phyloP scores from a whole-genome alignment of 2,888 invertebrate species.

The Platycheirus albimanus region DNA sequence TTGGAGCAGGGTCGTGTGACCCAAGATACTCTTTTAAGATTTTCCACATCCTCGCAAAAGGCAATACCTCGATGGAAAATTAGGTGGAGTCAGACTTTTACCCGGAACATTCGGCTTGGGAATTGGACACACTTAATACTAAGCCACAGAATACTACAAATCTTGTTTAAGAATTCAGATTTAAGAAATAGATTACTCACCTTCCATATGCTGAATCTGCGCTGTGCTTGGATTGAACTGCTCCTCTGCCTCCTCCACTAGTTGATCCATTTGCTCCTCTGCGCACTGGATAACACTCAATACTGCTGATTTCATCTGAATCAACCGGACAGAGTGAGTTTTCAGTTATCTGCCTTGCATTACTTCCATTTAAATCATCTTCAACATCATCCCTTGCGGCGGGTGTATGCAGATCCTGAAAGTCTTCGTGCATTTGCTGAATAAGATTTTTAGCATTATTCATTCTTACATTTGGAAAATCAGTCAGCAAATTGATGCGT shows the following conservation, averaged over 20 bases:
- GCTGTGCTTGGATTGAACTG: slow-evolving; percentile 80
- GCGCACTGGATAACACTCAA: slow-evolving; percentile 80
- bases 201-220: slow-evolving; percentile 94
- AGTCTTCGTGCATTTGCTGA: slow-evolving; percentile 79
- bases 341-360: slow-evolving; percentile 41
- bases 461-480: slow-evolving; percentile 79
- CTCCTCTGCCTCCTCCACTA: slow-evolving; percentile 65
- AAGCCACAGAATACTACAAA: too few species aligned
- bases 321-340: slow-evolving; percentile 76
- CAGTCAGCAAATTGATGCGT: slow-evolving; percentile 59
- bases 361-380: slow-evolving; percentile 50
- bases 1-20: too few species aligned
- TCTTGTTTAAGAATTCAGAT: background rate
- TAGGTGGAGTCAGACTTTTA: too few species aligned
- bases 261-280: slow-evolving; percentile 72
- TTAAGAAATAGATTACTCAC: slow-evolving; percentile 84
- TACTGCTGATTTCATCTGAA: slow-evolving; percentile 82
- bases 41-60: too few species aligned
- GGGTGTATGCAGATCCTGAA: slow-evolving; percentile 77
- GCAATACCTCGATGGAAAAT: too few species aligned
- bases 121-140: too few species aligned
- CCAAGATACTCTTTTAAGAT: too few species aligned
- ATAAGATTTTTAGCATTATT: slow-evolving; percentile 81
- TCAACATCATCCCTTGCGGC: slow-evolving; percentile 61
- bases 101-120: too few species aligned